Base-by-base conservation (phyloP, 2,888 invertebrate genomes). In the Temnothorax unifasciatus region DNA sequence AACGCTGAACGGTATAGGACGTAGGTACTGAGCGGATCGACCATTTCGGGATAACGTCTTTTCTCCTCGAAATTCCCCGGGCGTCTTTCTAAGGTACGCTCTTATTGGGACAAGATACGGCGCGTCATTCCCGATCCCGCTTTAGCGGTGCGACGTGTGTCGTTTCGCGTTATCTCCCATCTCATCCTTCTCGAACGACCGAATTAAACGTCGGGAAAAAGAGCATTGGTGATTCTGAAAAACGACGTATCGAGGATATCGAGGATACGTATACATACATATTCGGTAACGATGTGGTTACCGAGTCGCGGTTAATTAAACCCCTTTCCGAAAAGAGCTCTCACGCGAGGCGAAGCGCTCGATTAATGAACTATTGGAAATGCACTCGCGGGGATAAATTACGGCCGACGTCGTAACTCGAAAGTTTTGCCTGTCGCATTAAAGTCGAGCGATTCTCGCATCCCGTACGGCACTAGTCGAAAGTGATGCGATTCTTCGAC, bases 331-430 rank as follows among this genome's bases (percentile, higher is more conserved):
- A 71, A 79, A 71, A 59, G 77, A 79, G 69, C 68, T 15, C 57
- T 15, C 50, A 15, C 38, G 29, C 44, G 38, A 9, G 38, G 77
- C 57, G 69, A 44, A 47, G n/a, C 69, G 44, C 41, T 34, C 79
- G 79, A 79, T 79, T 79, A 79, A 79, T 79, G 57, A 79, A 79
- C 79, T 79, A 71, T 79, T 47, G 79, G 59, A 71, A 79, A 79
- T 69, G 79, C 59, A 44, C 59, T 71, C 71, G 71, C 79, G 47
- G 47, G 6, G 18, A 59, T 79, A 71, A 79, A 79, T 79, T 79
- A 79, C 34, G 71, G 18, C 6, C 59, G 79, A 69, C 69, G 79
- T 69, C 64, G 76, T 29, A 79, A 47, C 57, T 69, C 44, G 79
- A 59, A 79, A 79, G 79, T 69, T 79, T 59, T 59, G 71, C 59